A percentile compares a stretch with the other conserved stretches of the same genome.
phyloP scores from a whole-genome alignment of 35 echinoderm and acorn worm genomes.

The Heliocidaris tuberculata region DNA sequence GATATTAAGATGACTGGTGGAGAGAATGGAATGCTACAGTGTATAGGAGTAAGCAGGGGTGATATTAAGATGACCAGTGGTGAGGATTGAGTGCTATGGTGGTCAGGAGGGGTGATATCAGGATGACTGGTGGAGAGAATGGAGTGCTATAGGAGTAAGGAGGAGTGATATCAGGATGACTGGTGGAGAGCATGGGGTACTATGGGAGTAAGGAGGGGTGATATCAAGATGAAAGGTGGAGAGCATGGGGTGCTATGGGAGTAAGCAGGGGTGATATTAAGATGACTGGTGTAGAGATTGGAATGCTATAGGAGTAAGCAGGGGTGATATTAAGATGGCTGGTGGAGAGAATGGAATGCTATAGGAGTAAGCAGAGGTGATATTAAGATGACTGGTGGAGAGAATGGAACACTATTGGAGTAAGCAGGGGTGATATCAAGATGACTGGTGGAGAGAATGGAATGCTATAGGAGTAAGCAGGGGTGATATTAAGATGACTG shows the following conservation, averaged over 20 bases:
- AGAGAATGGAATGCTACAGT: background rate
- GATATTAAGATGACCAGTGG: background rate
- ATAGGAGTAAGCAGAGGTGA: background rate
- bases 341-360: background rate
- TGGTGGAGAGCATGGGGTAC: background rate
- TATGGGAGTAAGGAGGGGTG: background rate
- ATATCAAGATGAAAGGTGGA: background rate
- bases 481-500: slow-evolving; percentile 16
- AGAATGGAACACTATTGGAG: background rate
- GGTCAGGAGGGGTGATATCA: background rate
- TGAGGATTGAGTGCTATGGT: background rate
- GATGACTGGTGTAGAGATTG: background rate
- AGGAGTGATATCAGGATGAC: background rate
- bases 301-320: background rate
- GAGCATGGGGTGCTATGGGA: background rate
- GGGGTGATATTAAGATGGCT: slow-evolving; percentile 8
- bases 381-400: background rate
- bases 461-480: background rate
- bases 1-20: background rate
- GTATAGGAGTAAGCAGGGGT: background rate
- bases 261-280: background rate
- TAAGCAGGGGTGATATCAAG: background rate
- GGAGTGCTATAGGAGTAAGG: background rate
- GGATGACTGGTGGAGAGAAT: background rate
- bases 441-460: background rate